A percentile compares a stretch with the other conserved stretches of the same genome.
Evolutionary conservation across 2,113 vertebrate genomes (phyloP).

Genomic region (Peromyscus maniculatus): DNA sequence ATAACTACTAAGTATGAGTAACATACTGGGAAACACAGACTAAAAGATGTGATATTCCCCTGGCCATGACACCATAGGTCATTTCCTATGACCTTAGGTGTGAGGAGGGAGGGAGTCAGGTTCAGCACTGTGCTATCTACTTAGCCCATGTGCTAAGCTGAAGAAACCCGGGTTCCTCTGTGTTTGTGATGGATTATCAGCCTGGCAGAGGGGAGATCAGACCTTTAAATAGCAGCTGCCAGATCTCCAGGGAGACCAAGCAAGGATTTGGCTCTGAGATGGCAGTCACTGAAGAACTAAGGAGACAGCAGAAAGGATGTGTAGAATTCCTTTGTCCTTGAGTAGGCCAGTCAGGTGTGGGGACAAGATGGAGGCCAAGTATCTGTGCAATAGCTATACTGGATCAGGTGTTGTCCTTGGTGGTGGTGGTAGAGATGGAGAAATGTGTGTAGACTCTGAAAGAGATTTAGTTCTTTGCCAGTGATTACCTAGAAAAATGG

Average conservation of each 20-base stretch:
- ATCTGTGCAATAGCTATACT: neutral
- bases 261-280: neutral
- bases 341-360: neutral
- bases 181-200: neutral
- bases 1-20: too few relatives aligned
- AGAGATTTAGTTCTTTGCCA: neutral
- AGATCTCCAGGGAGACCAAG: neutral
- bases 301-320: neutral
- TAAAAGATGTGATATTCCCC: neutral
- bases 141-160: neutral
- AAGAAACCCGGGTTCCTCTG: neutral
- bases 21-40: neutral
- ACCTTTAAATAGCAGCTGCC: neutral
- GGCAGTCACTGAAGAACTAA: neutral
- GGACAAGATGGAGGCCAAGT: neutral
- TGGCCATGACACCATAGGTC: neutral
- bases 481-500: neutral
- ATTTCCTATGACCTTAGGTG: neutral
- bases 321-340: neutral
- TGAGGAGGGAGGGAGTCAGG: fast-evolving
- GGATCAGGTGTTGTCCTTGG: neutral
- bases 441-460: neutral
- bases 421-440: too few relatives aligned
- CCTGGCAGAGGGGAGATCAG: neutral
- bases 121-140: neutral